These are phyloP conservation scores for Scaptomyza caliginosa DNA, from an alignment of 2,888 invertebrate genomes.

Conservation along the genomic window DNA sequence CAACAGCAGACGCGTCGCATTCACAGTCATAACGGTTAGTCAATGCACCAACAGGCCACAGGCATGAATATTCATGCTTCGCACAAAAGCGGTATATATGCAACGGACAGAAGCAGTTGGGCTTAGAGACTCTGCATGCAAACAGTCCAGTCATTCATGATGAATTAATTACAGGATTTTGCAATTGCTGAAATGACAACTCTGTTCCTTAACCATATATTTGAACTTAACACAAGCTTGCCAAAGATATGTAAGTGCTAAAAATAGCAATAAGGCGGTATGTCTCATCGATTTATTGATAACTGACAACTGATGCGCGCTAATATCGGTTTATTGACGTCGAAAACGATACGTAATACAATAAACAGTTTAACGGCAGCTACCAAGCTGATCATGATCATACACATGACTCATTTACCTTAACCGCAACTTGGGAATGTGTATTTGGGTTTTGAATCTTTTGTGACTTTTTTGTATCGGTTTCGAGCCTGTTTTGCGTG, in stretches of 20 bases:
- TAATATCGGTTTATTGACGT: conserved; percentile 25
- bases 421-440: conserved; percentile 4
- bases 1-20: conserved; percentile 10
- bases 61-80: not conserved
- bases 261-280: too few relatives aligned
- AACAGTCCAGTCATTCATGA: not conserved
- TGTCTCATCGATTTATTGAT: conserved; percentile 2
- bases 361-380: conserved; percentile 23
- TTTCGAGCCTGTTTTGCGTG: conserved; percentile 27
- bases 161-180: not conserved
- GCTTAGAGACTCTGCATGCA: not conserved
- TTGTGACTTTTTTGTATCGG: conserved; percentile 14
- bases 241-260: too few relatives aligned
- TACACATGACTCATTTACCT: conserved; percentile 43
- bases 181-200: not conserved
- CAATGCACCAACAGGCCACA: conserved; percentile 21
- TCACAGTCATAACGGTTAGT: conserved; percentile 21
- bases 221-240: too few relatives aligned
- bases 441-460: conserved; percentile 28
- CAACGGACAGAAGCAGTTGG: conserved; percentile 21
- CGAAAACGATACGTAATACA: conserved; percentile 21
- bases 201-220: too few relatives aligned
- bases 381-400: not conserved
- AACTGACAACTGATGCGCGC: not conserved
- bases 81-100: conserved; percentile 33